Evolutionary conservation across 2,888 invertebrate genomes (phyloP).

Genomic region (Diadegma fenestrale): DNA sequence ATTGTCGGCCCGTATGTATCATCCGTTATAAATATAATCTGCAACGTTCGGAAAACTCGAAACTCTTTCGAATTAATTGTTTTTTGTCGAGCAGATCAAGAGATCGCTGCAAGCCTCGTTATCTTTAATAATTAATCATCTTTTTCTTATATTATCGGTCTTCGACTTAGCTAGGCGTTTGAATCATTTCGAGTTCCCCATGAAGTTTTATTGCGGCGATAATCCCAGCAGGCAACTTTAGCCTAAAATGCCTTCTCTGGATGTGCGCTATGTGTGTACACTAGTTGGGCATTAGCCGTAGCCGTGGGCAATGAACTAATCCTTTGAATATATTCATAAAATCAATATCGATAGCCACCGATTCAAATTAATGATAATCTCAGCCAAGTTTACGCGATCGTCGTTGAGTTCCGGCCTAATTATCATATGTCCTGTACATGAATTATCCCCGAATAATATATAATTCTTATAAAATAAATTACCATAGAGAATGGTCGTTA

Average conservation of each 20-base stretch:
- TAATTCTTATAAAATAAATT: conserved; percentile 25
- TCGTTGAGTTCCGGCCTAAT: background rate
- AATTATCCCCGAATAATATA: conserved; percentile 37
- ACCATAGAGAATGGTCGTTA: conserved; percentile 40
- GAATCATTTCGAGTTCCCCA: conserved; percentile 30
- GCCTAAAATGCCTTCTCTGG: background rate
- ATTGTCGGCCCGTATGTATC: background rate
- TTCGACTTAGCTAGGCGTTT: background rate
- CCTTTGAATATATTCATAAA: conserved; percentile 17
- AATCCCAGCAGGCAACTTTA: conserved; percentile 1
- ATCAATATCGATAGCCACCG: conserved; percentile 10
- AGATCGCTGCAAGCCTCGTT: background rate
- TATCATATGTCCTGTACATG: conserved; percentile 7
- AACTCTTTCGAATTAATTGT: background rate
- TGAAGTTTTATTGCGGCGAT: conserved; percentile 9
- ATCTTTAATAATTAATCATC: conserved; percentile 11
- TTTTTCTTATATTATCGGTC: background rate
- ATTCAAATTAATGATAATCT: conserved; percentile 33
- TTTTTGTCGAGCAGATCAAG: background rate
- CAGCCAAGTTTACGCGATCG: background rate
- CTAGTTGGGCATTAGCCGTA: background rate
- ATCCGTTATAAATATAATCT: background rate
- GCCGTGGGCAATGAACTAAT: conserved; percentile 4
- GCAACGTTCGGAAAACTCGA: background rate
- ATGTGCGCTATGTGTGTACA: background rate